These are phyloP conservation scores for Pegoplata infirma DNA, from an alignment of 2,888 invertebrate species.

Conservation along the genomic window DNA sequence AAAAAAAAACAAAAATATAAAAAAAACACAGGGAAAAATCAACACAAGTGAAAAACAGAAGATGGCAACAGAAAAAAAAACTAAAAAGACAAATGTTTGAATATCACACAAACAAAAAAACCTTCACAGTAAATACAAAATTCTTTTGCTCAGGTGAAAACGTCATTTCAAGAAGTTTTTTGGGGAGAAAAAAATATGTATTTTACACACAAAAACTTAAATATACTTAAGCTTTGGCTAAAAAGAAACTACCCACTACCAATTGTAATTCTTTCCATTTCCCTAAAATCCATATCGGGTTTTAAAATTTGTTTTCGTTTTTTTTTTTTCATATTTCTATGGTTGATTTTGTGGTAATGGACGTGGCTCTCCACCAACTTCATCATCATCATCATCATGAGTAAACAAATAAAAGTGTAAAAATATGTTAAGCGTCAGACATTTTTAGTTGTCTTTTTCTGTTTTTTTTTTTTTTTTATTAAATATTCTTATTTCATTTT, in stretches of 20 bases:
- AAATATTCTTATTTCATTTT: too few relatives aligned
- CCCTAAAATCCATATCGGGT: neutral
- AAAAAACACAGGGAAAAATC: conserved; percentile 31
- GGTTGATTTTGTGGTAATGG: conserved; percentile 3
- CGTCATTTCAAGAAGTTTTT: conserved; percentile 50
- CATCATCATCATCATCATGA: too few relatives aligned
- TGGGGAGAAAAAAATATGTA: neutral
- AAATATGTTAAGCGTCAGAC: conserved; percentile 50
- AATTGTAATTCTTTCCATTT: neutral
- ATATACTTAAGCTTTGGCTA: conserved; percentile 20
- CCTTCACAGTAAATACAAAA: conserved; percentile 20
- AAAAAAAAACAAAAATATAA: conserved; percentile 9
- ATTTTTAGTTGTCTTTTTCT: conserved; percentile 22
- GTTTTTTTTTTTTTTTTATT: conserved; percentile 5
- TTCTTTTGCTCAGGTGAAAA: conserved; percentile 47
- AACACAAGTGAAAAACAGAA: conserved; percentile 26
- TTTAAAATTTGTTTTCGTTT: neutral
- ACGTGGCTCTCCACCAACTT: neutral
- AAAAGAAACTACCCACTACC: neutral
- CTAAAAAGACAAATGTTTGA: conserved; percentile 50
- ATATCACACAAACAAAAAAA: conserved; percentile 18
- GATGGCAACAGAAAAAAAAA: conserved; percentile 26
- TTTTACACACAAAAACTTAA: neutral
- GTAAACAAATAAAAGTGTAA: conserved; percentile 20
- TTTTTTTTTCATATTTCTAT: neutral